Evolutionary conservation across 2,888 invertebrate species (phyloP), one percentile per base, ranked within the genome.

Genomic region (Epicampocera succincta): DNA sequence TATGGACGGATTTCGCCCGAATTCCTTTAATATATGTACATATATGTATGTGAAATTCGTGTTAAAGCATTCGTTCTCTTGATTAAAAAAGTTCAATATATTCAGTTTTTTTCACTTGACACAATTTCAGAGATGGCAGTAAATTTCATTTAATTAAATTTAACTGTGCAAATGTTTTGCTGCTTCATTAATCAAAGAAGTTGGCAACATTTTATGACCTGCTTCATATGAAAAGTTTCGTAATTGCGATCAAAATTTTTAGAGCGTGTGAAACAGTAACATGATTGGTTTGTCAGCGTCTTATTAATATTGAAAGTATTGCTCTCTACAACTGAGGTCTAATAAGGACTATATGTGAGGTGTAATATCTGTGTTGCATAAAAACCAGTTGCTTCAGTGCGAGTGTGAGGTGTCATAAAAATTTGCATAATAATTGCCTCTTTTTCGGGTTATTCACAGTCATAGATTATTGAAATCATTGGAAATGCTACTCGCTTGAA

Each of bases 71-170:
- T 21, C 25, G 12, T 48, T 63, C 48, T 19, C 25, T 73, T 33
- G n/a, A 66, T 54, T 54, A 25, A 25, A 25, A 25, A 25, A 25
- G 46, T n/a, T n/a, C n/a, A n/a, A n/a, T n/a, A n/a, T n/a, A n/a
- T n/a, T n/a, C n/a, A n/a, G n/a, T n/a, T n/a, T n/a, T n/a, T n/a
- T n/a, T n/a, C n/a, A n/a, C 61, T 73, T 17, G 38, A 54, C 48
- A 48, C 19, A 63, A 73, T 69, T 78, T 61, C 66, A 81, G 72
- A 71, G 78, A 65, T 73, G 69, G 46, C 48, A 73, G 69, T 82
- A 74, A 82, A 74, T 82, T 75, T 78, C 11, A 78, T 71, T 78
- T 71, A 69, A 56, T 71, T 78, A 74, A 25, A 5, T 25, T 54
- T 69, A 19, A 42, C n/a, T 4, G 19, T 72, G 17, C 60, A 33